Percentiles rank a stretch among this genome's conserved stretches.
Conservation (phyloP, 2,888 invertebrate genomes). For the Phaedon cochleariae region DNA sequence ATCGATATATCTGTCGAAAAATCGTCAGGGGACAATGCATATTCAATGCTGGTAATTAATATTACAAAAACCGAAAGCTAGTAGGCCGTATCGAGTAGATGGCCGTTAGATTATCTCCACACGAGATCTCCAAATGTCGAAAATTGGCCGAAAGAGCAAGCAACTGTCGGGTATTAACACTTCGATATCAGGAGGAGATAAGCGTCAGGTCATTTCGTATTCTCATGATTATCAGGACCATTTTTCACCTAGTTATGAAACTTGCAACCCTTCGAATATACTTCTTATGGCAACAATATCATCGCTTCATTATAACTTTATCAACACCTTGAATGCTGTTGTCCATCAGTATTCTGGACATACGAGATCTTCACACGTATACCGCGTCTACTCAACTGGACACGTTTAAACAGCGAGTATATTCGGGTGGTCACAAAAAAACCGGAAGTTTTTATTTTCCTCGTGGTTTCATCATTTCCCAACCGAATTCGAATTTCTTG, state of each 20-base stretch:
- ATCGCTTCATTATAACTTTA: too few relatives aligned
- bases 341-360: too few relatives aligned
- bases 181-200: slow-evolving; percentile 50
- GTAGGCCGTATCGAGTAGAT: slow-evolving; percentile 39
- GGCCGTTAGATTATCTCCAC: slow-evolving; percentile 55
- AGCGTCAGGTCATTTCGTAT: slow-evolving; percentile 47
- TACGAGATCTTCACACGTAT: too few relatives aligned
- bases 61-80: slow-evolving; percentile 46
- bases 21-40: slow-evolving; percentile 42
- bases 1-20: slow-evolving; percentile 27
- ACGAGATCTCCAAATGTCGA: slow-evolving; percentile 56
- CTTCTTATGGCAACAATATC: too few relatives aligned
- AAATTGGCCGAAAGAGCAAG: slow-evolving; percentile 48
- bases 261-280: too few relatives aligned
- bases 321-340: too few relatives aligned
- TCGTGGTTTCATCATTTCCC: too few relatives aligned
- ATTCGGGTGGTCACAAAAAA: too few relatives aligned
- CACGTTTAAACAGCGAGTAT: too few relatives aligned
- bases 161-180: slow-evolving; percentile 55
- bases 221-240: slow-evolving; percentile 51
- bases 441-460: too few relatives aligned
- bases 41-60: slow-evolving; percentile 48
- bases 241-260: slow-evolving; percentile 46
- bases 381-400: too few relatives aligned
- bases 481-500: too few relatives aligned